A percentile compares a stretch with the other conserved stretches of the same genome.
phyloP scores from a whole-genome alignment of 2,113 vertebrate genomes.

The Gasterosteus aculeatus region DNA sequence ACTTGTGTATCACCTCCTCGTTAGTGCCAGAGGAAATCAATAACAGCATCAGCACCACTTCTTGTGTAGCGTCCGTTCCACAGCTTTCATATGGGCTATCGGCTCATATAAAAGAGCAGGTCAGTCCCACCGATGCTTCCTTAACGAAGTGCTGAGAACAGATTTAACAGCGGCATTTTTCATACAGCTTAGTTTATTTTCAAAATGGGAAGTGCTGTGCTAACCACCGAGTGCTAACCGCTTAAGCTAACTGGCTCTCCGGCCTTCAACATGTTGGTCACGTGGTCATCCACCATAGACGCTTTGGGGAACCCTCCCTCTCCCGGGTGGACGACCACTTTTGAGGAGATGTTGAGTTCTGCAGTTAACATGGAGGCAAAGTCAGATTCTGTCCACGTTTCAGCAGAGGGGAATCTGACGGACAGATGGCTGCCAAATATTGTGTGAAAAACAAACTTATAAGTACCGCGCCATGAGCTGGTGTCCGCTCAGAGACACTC shows the following conservation, averaged over 20 bases:
- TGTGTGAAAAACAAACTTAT: conserved; percentile 58
- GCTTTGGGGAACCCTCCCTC: neutral
- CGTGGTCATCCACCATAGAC: neutral
- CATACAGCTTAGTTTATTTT: neutral
- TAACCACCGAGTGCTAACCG: too few species aligned
- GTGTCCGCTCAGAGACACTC: conserved; percentile 18
- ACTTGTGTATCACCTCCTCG: neutral
- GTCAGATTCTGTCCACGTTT: conserved; percentile 6
- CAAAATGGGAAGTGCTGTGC: neutral
- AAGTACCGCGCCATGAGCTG: conserved; percentile 23
- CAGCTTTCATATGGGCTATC: neutral
- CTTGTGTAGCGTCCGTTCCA: neutral
- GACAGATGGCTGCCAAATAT: conserved; percentile 46
- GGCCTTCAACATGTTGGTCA: too few species aligned
- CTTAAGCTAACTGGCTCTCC: too few species aligned
- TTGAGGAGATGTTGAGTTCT: neutral
- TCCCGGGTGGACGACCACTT: neutral
- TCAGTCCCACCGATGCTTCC: neutral
- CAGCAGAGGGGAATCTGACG: conserved; percentile 14
- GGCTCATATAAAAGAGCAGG: neutral
- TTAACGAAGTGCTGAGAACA: neutral
- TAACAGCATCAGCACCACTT: neutral
- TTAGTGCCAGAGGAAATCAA: conserved; percentile 17
- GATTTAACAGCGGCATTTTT: neutral
- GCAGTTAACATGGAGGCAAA: conserved; percentile 7